phyloP scores from a whole-genome alignment of 1,140 invertebrate species.

The Drepana arcuata region DNA sequence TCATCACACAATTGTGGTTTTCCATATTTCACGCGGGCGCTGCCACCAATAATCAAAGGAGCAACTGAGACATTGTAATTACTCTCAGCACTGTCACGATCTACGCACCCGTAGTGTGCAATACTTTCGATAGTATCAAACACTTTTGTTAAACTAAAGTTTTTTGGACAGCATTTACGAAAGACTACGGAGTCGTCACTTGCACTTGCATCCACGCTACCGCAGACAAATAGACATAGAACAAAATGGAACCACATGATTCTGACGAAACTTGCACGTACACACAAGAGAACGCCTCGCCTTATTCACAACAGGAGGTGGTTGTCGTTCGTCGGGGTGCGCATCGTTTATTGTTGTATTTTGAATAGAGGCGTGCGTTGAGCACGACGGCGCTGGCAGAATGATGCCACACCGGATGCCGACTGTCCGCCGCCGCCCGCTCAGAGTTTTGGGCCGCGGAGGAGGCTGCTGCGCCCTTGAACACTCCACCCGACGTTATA shows the following conservation, averaged over 20 bases:
- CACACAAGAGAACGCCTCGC: conserved; percentile 17
- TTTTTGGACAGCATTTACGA: conserved; percentile 44
- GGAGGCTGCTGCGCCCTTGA: conserved; percentile 53
- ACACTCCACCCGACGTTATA: no score
- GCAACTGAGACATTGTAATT: conserved; percentile 27
- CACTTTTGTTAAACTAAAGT: conserved; percentile 39
- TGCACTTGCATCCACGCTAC: conserved; percentile 8
- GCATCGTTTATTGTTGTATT: conserved; percentile 40
- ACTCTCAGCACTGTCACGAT: conserved; percentile 16
- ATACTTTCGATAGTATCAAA: conserved; percentile 19
- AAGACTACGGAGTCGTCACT: conserved; percentile 26
- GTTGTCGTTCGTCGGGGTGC: conserved; percentile 33
- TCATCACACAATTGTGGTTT: conserved; percentile 34
- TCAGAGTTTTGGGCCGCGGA: neutral
- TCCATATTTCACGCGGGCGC: conserved; percentile 29
- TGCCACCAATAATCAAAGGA: conserved; percentile 30
- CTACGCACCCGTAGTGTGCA: conserved; percentile 33
- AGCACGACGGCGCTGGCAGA: conserved; percentile 32
- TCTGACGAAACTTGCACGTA: conserved; percentile 5
- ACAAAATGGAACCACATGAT: conserved; percentile 35
- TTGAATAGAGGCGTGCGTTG: conserved; percentile 29
- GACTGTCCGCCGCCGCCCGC: conserved; percentile 38
- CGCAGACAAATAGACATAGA: conserved; percentile 22
- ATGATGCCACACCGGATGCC: conserved; percentile 24
- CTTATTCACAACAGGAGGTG: conserved; percentile 45